These are phyloP conservation scores for Sarcophaga subvicina DNA, from an alignment of 2,888 invertebrate species.

Conservation along the genomic window DNA sequence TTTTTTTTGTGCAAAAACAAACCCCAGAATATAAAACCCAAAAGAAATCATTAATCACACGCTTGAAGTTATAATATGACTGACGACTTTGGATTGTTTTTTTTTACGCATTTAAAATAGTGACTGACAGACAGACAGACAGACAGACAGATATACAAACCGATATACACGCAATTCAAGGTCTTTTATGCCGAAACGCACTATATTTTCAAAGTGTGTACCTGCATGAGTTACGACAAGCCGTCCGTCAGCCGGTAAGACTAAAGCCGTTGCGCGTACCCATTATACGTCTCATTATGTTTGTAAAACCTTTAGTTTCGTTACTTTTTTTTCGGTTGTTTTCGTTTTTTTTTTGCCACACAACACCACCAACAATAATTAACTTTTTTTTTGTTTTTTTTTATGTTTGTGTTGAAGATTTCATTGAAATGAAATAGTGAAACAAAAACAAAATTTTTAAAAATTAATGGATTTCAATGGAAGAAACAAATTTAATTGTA, in stretches of 20 bases:
- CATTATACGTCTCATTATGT: too few species aligned
- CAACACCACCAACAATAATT: conserved; percentile 44
- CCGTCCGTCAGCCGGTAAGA: background rate
- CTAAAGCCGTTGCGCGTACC: background rate
- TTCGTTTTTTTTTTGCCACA: conserved; percentile 11
- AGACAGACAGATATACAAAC: background rate
- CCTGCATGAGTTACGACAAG: conserved; percentile 14
- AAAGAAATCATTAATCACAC: conserved; percentile 52
- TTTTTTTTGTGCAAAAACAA: too few species aligned
- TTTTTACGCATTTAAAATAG: conserved; percentile 35
- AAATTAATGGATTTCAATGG: conserved; percentile 61
- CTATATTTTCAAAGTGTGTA: conserved; percentile 33
- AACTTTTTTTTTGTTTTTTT: conserved; percentile 27
- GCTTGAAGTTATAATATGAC: conserved; percentile 16
- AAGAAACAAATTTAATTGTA: conserved; percentile 27
- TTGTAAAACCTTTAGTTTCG: background rate
- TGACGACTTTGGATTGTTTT: conserved; percentile 14
- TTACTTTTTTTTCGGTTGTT: conserved; percentile 1
- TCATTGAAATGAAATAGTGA: conserved; percentile 29
- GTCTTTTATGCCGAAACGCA: conserved; percentile 54
- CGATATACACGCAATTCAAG: conserved; percentile 60
- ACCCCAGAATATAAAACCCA: too few species aligned
- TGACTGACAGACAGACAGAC: background rate
- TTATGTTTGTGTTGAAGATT: conserved; percentile 17
- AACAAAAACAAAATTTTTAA: conserved; percentile 26